These are phyloP conservation scores for Morus bassanus DNA, from an alignment of 2,797 vertebrate genomes.

Conservation along the genomic window DNA sequence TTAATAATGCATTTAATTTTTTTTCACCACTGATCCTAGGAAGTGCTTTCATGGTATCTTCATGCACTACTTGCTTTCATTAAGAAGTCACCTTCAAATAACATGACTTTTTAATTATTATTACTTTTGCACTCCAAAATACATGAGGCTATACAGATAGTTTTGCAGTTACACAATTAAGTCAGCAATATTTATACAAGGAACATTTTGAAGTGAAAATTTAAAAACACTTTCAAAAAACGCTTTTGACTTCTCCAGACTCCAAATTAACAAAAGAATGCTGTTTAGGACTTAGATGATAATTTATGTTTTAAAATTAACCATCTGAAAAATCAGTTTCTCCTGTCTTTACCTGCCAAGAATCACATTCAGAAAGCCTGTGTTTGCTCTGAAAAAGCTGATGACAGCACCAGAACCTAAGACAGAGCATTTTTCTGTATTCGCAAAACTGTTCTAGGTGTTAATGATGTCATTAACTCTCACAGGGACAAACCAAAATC, in stretches of 20 bases:
- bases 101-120: neutral
- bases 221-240: neutral
- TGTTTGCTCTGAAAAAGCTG: constrained; percentile 30
- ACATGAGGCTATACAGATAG: neutral
- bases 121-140: neutral
- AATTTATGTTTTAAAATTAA: constrained; percentile 3
- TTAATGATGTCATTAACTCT: constrained; percentile 49
- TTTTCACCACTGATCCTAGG: neutral
- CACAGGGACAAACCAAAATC: neutral
- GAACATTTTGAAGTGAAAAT: neutral
- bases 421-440: neutral
- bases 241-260: neutral
- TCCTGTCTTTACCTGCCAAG: constrained; percentile 43
- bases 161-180: neutral
- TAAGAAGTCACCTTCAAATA: neutral
- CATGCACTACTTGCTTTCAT: neutral
- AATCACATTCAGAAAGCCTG: constrained; percentile 33
- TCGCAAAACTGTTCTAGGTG: constrained; percentile 25
- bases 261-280: neutral
- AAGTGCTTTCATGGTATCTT: neutral
- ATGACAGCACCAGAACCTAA: constrained; percentile 47
- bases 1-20: neutral
- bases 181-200: neutral
- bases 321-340: constrained; percentile 7
- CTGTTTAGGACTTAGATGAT: neutral